Conservation (phyloP, 92 coral and sea anemone species). For the Scolanthus callimorphus region DNA sequence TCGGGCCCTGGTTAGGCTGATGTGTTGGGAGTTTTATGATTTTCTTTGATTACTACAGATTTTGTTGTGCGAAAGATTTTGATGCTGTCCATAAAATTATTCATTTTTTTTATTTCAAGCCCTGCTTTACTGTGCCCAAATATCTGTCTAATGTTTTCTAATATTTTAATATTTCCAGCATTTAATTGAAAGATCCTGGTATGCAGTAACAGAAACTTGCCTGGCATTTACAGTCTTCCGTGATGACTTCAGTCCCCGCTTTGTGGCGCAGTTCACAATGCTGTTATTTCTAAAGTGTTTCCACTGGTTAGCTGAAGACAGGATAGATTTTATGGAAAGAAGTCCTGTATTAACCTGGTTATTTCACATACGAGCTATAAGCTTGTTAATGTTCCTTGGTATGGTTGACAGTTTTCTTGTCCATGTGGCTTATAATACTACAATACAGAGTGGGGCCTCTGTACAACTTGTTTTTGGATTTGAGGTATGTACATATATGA, state of each 20-base stretch:
- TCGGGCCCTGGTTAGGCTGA: no score
- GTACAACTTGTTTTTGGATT: conserved; percentile 97
- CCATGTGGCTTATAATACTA: conserved; percentile 86
- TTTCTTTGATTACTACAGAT: no score
- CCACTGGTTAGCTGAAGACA: conserved; percentile 98
- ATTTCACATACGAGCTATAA: conserved; percentile 80
- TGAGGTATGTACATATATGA: no score
- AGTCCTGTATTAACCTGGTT: conserved; percentile 90
- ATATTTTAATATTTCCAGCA: no score
- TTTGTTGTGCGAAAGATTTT: no score
- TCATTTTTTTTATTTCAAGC: no score
- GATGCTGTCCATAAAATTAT: no score
- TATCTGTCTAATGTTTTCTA: no score
- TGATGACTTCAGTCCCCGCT: conserved; percentile 97
- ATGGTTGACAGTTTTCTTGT: conserved; percentile 79
- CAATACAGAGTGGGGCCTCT: conserved; percentile 95
- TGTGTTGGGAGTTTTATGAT: no score
- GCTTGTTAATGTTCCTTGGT: conserved; percentile 74
- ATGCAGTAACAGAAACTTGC: conserved; percentile 98
- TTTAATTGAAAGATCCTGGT: conserved; percentile 96
- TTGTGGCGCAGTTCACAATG: conserved; percentile 97
- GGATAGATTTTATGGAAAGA: conserved; percentile 98
- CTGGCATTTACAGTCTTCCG: conserved; percentile 98
- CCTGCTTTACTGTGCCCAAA: no score
- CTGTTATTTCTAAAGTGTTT: conserved; percentile 89